phyloP scores from a whole-genome alignment of 2,113 vertebrate species.

The Elaphurus davidianus region DNA sequence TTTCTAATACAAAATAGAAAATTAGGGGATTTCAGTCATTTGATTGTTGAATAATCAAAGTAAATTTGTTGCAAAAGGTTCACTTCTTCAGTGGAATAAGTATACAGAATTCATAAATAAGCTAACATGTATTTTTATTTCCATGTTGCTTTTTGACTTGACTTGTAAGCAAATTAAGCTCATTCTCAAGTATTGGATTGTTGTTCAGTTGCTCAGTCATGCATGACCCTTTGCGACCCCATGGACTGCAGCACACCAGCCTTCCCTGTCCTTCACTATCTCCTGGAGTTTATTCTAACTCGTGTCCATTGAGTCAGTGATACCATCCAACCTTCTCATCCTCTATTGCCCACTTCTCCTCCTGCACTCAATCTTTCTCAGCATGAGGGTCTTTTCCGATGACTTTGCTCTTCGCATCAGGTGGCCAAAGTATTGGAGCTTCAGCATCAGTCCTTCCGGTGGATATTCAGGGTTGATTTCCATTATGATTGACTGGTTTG shows the following conservation, averaged over 20 bases:
- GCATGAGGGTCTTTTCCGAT: not conserved
- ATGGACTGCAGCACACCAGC: not conserved
- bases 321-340: not conserved
- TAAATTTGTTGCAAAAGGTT: not conserved
- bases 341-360: not conserved
- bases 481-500: not conserved
- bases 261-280: not conserved
- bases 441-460: not conserved
- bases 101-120: not conserved
- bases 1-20: not conserved
- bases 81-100: not conserved
- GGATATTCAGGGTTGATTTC: not conserved
- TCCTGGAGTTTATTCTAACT: not conserved
- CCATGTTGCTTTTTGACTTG: not conserved
- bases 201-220: not conserved
- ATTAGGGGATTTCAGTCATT: not conserved
- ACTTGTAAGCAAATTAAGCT: not conserved
- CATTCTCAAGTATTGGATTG: not conserved
- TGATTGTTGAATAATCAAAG: not conserved
- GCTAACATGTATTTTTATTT: not conserved
- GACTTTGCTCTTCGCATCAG: not conserved
- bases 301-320: not conserved
- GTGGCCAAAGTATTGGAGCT: not conserved
- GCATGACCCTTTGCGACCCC: not conserved
- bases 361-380: not conserved